phyloP scores from a whole-genome alignment of 2,113 vertebrate genomes.

The Lathamus discolor region DNA sequence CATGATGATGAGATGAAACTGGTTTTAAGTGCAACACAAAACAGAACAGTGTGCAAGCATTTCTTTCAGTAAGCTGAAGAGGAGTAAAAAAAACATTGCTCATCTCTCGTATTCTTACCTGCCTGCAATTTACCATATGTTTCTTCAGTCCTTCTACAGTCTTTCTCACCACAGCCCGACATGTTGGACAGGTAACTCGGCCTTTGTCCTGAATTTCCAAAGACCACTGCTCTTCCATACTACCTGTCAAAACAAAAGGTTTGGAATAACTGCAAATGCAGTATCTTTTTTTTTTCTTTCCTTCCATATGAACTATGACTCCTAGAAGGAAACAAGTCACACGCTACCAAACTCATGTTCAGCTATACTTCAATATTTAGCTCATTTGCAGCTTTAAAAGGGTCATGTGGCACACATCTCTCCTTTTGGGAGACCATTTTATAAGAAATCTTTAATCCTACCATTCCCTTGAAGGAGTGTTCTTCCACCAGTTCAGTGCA shows the following conservation, averaged over 20 bases:
- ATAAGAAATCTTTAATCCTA: not conserved
- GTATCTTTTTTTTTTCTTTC: not conserved
- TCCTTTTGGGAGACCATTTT: not conserved
- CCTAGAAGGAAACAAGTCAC: not conserved
- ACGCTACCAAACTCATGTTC: not conserved
- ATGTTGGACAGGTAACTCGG: conserved; percentile 88
- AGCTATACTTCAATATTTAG: not conserved
- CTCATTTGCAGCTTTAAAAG: not conserved
- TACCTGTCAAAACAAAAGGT: conserved; percentile 77
- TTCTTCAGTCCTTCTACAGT: conserved; percentile 95
- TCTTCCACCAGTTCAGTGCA: not conserved
- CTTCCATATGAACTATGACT: rapidly evolving
- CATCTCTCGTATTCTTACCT: conserved; percentile 68
- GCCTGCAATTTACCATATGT: conserved; percentile 89
- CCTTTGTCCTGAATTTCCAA: conserved; percentile 92
- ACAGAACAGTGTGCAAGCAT: not conserved
- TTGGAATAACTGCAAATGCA: not conserved
- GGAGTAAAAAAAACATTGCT: not conserved
- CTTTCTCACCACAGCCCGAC: conserved; percentile 91
- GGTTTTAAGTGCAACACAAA: not conserved
- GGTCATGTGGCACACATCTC: not conserved
- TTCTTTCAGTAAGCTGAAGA: not conserved
- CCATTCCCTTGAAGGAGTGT: not conserved
- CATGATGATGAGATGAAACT: not conserved
- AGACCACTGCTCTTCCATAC: conserved; percentile 89